phyloP scores from a whole-genome alignment of 2,113 vertebrate genomes.

The Vidua macroura region DNA sequence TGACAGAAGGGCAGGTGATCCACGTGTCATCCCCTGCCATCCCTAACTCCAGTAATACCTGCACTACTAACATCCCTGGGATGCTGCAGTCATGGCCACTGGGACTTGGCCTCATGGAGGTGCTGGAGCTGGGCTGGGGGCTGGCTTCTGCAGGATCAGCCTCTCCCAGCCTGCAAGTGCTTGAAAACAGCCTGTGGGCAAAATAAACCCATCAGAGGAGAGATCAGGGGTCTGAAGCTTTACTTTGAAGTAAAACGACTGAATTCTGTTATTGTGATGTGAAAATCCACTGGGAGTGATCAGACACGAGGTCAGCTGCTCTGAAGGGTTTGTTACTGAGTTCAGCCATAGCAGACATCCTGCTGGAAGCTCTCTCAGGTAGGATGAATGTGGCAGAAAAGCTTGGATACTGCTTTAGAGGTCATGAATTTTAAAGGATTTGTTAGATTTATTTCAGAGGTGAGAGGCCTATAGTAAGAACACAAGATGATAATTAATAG shows the following conservation, averaged over 20 bases:
- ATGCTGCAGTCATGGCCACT: background rate
- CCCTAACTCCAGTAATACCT: background rate
- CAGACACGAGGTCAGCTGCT: rapidly evolving
- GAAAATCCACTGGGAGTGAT: background rate
- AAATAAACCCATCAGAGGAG: background rate
- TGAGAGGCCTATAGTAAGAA: background rate
- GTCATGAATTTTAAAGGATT: background rate
- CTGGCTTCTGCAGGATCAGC: background rate
- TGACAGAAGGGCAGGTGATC: background rate
- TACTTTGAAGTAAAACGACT: background rate
- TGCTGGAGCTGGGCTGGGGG: background rate
- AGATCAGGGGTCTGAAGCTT: background rate
- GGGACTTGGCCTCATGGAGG: background rate
- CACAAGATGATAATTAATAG: background rate
- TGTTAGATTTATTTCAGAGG: background rate
- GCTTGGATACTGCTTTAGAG: background rate
- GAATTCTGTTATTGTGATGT: background rate
- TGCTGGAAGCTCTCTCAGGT: background rate
- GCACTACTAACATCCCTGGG: background rate
- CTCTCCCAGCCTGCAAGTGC: background rate
- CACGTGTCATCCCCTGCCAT: background rate
- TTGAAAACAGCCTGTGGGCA: background rate
- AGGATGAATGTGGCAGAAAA: background rate
- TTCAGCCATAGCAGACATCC: background rate
- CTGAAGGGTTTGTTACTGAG: background rate